Base-by-base conservation (phyloP, 2,888 invertebrate species). In the Sarcophaga subvicina region DNA sequence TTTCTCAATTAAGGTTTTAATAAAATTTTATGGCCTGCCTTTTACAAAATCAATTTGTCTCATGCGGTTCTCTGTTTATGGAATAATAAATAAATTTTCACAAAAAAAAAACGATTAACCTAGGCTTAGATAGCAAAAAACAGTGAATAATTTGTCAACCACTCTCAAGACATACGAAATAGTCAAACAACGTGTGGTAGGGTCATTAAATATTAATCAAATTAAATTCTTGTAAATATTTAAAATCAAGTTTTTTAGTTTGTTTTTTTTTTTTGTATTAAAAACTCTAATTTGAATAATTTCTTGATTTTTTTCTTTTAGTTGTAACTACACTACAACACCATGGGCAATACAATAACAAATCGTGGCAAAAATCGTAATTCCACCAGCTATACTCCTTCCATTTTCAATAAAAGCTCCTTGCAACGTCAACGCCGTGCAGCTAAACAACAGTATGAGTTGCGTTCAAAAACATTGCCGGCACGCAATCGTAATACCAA, bases 381-480 rank as follows among this genome's bases (percentile, higher is more conserved):
- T 64, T 62, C 67, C 14, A 37, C 45, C 37, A 45, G 22, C 3
- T 81, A 66, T 27, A 22, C 83, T 2, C 70, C 87, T 1, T 76
- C 87, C 10, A 64, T 87, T 11, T 84, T 82, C 12, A 71, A 71
- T 22, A 87, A 84, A 79, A 71, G 75, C 25, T 67, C 84, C 2
- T 37, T 84, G 10, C 81, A 87, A 64, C 83, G 80, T 49, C 62
- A 80, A 20, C 81, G 67, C 22, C 84, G 72, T 60, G n/a, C 70
- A 17, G 25, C 60, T 17, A 79, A 81, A 20, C 64, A 72, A n/a
- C 75, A 81, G 14, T 87, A 87, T 79, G 87, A 87, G 49, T 20
- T 81, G 11, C 81, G 87, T 37, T 91, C 92, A 20, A 92, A 92
- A 89, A 92, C 92, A n/a, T 72, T 92, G 69, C 92, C 92, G 8